These are phyloP conservation scores for Pristionchus pacificus DNA, from an alignment of 1,140 invertebrate genomes.

Conservation along the genomic window DNA sequence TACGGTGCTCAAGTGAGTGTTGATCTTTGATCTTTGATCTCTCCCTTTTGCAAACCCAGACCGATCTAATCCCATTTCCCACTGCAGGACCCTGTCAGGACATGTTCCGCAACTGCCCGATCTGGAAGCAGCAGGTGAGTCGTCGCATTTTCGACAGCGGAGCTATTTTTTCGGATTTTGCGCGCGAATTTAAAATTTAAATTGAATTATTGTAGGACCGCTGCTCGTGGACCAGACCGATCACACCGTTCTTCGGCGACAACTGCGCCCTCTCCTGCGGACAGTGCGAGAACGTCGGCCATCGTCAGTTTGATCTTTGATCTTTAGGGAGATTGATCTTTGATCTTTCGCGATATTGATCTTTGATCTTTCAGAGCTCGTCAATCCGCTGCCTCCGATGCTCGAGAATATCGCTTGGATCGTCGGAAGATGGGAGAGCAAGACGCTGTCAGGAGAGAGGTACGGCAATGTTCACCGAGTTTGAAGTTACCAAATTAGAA, in stretches of 20 bases:
- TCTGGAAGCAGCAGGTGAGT: slow-evolving; percentile 38
- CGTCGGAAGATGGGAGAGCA: slow-evolving; percentile 45
- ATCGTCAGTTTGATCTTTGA: slow-evolving; percentile 22
- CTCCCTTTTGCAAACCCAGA: no score
- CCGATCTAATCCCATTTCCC: no score
- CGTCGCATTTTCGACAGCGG: background rate
- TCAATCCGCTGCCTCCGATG: slow-evolving; percentile 43
- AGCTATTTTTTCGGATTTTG: background rate
- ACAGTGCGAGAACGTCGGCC: slow-evolving; percentile 32
- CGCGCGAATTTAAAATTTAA: background rate
- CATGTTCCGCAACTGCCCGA: slow-evolving; percentile 43
- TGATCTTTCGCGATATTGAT: no score
- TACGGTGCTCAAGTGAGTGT: slow-evolving; percentile 36
- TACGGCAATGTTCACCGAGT: background rate
- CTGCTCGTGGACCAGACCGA: slow-evolving; percentile 47
- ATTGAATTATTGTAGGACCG: slow-evolving; percentile 28
- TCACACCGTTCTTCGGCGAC: slow-evolving; percentile 49
- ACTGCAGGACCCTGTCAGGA: slow-evolving; percentile 53
- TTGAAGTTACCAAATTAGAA: no score
- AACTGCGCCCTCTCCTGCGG: slow-evolving; percentile 49
- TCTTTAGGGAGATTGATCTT: no score
- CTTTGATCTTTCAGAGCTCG: slow-evolving; percentile 39
- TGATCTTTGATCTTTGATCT: slow-evolving; percentile 6
- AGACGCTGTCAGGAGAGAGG: slow-evolving; percentile 38
- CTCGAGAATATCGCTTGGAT: slow-evolving; percentile 47